phyloP scores from a whole-genome alignment of 2,113 vertebrate genomes.

The Oncorhynchus keta region DNA sequence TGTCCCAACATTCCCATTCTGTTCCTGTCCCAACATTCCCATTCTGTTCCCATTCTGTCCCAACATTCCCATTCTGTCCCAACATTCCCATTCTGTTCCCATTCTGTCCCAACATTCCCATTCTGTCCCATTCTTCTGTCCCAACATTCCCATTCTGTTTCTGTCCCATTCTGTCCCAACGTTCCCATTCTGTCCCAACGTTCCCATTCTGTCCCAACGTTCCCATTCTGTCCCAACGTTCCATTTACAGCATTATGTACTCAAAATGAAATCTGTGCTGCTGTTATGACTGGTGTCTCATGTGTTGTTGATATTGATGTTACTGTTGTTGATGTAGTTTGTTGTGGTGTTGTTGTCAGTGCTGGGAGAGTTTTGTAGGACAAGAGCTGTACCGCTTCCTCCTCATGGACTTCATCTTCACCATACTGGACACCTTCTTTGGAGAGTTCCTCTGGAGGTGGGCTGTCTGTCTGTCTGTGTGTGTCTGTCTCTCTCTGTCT shows the following conservation, averaged over 20 bases:
- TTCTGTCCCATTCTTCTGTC: too few relatives aligned
- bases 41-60: too few relatives aligned
- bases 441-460: slow-evolving; percentile 91
- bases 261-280: too few relatives aligned
- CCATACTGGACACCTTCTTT: slow-evolving; percentile 80
- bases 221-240: neutral
- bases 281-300: too few relatives aligned
- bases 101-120: neutral
- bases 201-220: too few relatives aligned
- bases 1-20: too few relatives aligned
- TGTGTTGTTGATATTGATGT: neutral
- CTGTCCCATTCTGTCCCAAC: neutral
- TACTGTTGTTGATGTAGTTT: neutral
- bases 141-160: too few relatives aligned
- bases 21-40: too few relatives aligned
- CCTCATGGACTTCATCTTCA: slow-evolving; percentile 87
- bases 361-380: slow-evolving; percentile 95
- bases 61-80: too few relatives aligned
- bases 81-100: too few relatives aligned
- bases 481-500: neutral
- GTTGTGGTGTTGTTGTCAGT: slow-evolving; percentile 60
- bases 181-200: too few relatives aligned
- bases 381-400: slow-evolving; percentile 93
- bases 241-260: neutral
- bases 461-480: slow-evolving; percentile 12